These are phyloP conservation scores for Lycia hirtaria DNA, from an alignment of 2,888 invertebrate species.

Conservation along the genomic window DNA sequence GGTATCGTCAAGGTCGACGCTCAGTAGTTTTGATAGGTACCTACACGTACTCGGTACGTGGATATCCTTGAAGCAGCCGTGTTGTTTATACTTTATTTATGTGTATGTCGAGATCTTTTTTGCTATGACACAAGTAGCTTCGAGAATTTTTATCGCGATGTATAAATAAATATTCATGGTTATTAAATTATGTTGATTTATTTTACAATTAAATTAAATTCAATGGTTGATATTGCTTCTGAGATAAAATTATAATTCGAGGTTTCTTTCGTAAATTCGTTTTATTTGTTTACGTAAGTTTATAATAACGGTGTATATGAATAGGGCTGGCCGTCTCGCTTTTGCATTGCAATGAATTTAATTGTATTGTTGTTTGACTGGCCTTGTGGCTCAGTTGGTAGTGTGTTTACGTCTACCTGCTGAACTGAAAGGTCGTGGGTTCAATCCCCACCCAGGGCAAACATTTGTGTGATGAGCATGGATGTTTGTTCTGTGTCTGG, in stretches of 20 bases:
- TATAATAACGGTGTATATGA: not conserved
- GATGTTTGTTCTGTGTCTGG: too few relatives aligned
- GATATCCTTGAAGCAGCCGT: constrained; percentile 43
- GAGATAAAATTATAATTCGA: constrained; percentile 6
- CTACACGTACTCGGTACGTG: constrained; percentile 40
- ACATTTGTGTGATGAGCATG: too few relatives aligned
- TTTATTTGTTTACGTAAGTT: not conserved
- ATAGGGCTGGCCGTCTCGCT: too few relatives aligned
- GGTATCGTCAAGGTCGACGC: constrained; percentile 49
- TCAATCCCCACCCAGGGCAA: too few relatives aligned
- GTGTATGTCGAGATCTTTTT: constrained; percentile 35
- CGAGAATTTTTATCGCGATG: constrained; percentile 31
- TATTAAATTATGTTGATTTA: constrained; percentile 26
- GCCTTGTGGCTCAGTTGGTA: too few relatives aligned
- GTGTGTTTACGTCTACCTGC: too few relatives aligned
- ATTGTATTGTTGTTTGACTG: too few relatives aligned
- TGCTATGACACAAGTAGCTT: constrained; percentile 33
- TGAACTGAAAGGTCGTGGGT: too few relatives aligned
- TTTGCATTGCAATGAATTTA: too few relatives aligned
- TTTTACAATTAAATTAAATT: constrained; percentile 26
- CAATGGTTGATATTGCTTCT: constrained; percentile 9
- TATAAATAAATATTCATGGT: constrained; percentile 34
- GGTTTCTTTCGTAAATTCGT: constrained; percentile 24
- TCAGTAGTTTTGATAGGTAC: constrained; percentile 39
- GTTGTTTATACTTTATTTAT: constrained; percentile 40